These are phyloP conservation scores for Gari tellinella DNA, from an alignment of 2,888 invertebrate species.

Conservation along the genomic window DNA sequence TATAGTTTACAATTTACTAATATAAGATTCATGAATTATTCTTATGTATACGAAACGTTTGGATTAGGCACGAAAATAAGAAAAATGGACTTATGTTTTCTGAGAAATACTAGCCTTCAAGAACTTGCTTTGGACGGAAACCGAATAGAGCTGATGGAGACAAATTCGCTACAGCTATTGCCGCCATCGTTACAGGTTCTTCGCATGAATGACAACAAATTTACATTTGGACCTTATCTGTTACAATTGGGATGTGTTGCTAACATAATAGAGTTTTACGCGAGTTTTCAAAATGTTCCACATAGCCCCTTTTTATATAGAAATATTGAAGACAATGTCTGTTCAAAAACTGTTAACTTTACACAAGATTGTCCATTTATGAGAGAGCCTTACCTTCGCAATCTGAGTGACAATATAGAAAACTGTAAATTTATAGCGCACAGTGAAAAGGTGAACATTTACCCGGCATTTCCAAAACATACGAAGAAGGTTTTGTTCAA, in stretches of 20 bases:
- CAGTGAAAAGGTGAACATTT: background rate
- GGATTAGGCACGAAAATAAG: background rate
- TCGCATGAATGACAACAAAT: slow-evolving; percentile 22
- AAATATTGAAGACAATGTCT: background rate
- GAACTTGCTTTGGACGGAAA: slow-evolving; percentile 28
- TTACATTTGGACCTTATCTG: no score
- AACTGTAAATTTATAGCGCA: slow-evolving; percentile 2
- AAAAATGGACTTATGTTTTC: slow-evolving; percentile 15
- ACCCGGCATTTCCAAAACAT: slow-evolving; percentile 4
- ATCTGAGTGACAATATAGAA: background rate
- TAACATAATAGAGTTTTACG: slow-evolving; percentile 9
- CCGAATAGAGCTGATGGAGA: slow-evolving; percentile 26
- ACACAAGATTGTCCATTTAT: slow-evolving; percentile 19
- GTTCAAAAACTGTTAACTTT: no score
- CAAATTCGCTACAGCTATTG: slow-evolving; percentile 3
- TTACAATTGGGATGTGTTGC: slow-evolving; percentile 20
- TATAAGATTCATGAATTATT: no score
- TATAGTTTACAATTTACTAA: slow-evolving; percentile 33
- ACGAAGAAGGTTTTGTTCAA: background rate
- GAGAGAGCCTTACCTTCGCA: background rate
- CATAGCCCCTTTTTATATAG: slow-evolving; percentile 2
- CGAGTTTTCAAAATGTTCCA: background rate
- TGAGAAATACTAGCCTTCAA: slow-evolving; percentile 27
- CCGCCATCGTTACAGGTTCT: slow-evolving; percentile 24
- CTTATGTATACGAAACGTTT: no score